phyloP scores from a whole-genome alignment of 2,888 invertebrate species.

The Oscheius onirici region DNA sequence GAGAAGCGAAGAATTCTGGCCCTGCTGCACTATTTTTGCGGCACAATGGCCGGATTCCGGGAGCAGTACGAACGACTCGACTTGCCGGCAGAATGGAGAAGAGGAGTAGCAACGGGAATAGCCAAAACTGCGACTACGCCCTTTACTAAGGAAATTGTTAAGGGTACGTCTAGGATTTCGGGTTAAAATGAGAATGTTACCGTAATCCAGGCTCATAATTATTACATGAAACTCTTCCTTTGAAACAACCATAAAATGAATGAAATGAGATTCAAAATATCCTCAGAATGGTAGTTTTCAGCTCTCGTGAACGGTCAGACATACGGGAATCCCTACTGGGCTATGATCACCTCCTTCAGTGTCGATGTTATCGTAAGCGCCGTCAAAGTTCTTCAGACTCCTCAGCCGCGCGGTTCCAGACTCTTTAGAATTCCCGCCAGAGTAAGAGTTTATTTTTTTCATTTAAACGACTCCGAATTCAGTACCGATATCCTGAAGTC shows the following conservation, averaged over 20 bases:
- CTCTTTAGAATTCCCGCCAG: not conserved
- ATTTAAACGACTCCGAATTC: conserved; percentile 2
- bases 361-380: conserved; percentile 32
- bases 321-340: conserved; percentile 42
- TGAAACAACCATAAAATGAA: too few relatives aligned
- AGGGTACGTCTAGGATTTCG: too few relatives aligned
- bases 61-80: conserved; percentile 17
- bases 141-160: not conserved
- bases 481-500: conserved; percentile 36
- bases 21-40: conserved; percentile 39
- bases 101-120: conserved; percentile 3
- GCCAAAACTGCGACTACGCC: not conserved
- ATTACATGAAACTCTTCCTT: too few relatives aligned
- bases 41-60: conserved; percentile 30
- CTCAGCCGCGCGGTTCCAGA: not conserved
- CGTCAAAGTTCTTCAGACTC: not conserved
- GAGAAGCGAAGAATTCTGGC: conserved; percentile 4
- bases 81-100: conserved; percentile 5
- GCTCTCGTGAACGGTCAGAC: conserved; percentile 24
- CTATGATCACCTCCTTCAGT: conserved; percentile 45
- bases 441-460: not conserved
- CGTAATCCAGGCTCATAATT: too few relatives aligned
- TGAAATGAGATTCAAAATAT: too few relatives aligned
- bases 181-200: too few relatives aligned
- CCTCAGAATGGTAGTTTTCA: conserved; percentile 34